phyloP scores from a whole-genome alignment of 2,113 vertebrate species.

The Pongo pygmaeus region DNA sequence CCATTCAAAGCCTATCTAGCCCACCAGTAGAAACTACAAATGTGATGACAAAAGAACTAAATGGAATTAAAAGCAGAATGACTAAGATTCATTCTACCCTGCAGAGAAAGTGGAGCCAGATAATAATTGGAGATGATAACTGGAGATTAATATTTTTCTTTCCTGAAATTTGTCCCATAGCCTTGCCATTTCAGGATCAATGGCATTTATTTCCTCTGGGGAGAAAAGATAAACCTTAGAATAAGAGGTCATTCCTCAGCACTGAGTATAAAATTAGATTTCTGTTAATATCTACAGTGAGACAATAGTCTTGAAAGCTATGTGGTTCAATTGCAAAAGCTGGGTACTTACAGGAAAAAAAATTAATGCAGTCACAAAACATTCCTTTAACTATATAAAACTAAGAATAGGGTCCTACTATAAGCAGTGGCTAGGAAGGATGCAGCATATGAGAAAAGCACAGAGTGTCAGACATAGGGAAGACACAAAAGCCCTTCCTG shows the following conservation, averaged over 20 bases:
- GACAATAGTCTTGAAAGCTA: slow-evolving; percentile 17
- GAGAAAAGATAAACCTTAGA: neutral
- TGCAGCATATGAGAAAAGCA: neutral
- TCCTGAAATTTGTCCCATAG: neutral
- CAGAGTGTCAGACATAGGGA: neutral
- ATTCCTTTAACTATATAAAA: neutral
- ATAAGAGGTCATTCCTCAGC: slow-evolving; percentile 45
- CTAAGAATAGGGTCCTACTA: neutral
- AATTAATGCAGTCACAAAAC: neutral
- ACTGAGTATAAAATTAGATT: slow-evolving; percentile 33
- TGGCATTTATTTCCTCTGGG: slow-evolving; percentile 15
- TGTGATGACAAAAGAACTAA: neutral
- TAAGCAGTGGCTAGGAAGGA: neutral
- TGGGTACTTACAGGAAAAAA: neutral
- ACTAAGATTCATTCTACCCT: neutral
- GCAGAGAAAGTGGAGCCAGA: neutral
- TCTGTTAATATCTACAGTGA: slow-evolving; percentile 43
- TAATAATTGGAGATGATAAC: slow-evolving; percentile 13
- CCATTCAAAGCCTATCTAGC: neutral
- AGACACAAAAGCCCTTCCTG: neutral
- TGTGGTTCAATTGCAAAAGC: neutral
- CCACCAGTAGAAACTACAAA: neutral
- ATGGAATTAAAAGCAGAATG: slow-evolving; percentile 11
- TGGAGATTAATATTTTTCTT: neutral
- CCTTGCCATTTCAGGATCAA: slow-evolving; percentile 34